These are phyloP conservation scores for Xyliphius kryptos DNA, from an alignment of 2,113 vertebrate genomes.

Conservation along the genomic window DNA sequence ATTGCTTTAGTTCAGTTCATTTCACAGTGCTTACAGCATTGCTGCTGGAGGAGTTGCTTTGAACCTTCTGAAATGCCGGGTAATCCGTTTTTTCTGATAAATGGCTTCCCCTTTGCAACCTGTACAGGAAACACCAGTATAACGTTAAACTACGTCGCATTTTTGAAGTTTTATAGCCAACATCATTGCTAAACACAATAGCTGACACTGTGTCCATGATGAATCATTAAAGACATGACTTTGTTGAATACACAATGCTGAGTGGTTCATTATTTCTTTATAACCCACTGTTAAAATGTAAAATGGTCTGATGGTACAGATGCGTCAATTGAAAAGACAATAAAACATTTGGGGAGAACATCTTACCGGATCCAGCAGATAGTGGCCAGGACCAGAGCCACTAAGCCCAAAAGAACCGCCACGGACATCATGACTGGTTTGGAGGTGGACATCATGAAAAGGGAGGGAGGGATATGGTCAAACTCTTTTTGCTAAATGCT, in stretches of 20 bases:
- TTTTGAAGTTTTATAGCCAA: no score
- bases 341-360: not conserved
- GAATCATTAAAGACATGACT: not conserved
- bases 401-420: constrained; percentile 62
- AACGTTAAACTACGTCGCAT: no score
- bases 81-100: constrained; percentile 77
- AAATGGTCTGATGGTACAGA: not conserved
- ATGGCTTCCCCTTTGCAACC: constrained; percentile 71
- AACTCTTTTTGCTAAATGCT: no score
- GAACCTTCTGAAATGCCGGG: constrained; percentile 52
- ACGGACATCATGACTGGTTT: constrained; percentile 72
- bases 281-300: no score
- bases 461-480: constrained; percentile 16
- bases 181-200: no score
- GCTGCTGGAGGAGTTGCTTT: constrained; percentile 57
- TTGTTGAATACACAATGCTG: not conserved
- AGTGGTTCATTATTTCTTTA: no score
- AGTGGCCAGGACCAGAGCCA: constrained; percentile 62
- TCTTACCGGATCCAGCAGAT: constrained; percentile 83
- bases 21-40: constrained; percentile 64
- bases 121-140: constrained; percentile 41
- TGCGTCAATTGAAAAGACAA: not conserved
- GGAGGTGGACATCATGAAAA: constrained; percentile 4
- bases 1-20: no score
- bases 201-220: no score